Evolutionary conservation across 2,888 invertebrate species (phyloP).

Genomic region (Dryobota labecula): DNA sequence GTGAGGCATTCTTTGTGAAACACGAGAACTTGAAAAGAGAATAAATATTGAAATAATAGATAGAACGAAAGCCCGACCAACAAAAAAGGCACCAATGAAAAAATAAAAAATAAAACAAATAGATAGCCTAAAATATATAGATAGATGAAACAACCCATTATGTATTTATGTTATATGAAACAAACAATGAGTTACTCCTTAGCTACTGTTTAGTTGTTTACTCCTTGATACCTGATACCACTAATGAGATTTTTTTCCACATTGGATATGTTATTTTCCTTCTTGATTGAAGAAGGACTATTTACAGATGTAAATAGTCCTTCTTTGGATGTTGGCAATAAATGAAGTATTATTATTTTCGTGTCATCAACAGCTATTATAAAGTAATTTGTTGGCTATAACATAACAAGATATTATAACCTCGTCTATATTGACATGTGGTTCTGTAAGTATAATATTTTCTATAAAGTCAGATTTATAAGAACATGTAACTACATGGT

Average conservation of each 20-base stretch:
- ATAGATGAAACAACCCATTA: background rate
- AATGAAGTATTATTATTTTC: slow-evolving; percentile 19
- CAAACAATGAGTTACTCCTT: background rate
- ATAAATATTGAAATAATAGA: background rate
- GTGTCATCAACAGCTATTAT: slow-evolving; percentile 34
- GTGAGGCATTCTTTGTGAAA: background rate
- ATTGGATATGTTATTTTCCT: background rate
- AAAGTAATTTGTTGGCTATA: slow-evolving; percentile 24
- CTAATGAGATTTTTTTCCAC: background rate
- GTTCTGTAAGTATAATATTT: slow-evolving; percentile 24
- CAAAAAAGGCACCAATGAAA: background rate
- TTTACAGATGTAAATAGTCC: too few relatives aligned
- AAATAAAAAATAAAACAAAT: background rate
- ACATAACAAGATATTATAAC: background rate
- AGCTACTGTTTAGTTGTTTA: slow-evolving; percentile 6
- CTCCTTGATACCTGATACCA: background rate
- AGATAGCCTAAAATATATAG: background rate
- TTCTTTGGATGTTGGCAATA: slow-evolving; percentile 15
- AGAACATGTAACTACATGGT: too few relatives aligned
- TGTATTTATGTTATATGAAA: background rate
- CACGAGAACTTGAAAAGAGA: background rate
- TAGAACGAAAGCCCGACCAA: background rate
- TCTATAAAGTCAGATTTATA: background rate
- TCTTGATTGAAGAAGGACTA: too few relatives aligned
- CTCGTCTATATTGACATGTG: background rate